Evolutionary conservation across 1,140 invertebrate species (phyloP).

Genomic region (Drosophila triauraria): DNA sequence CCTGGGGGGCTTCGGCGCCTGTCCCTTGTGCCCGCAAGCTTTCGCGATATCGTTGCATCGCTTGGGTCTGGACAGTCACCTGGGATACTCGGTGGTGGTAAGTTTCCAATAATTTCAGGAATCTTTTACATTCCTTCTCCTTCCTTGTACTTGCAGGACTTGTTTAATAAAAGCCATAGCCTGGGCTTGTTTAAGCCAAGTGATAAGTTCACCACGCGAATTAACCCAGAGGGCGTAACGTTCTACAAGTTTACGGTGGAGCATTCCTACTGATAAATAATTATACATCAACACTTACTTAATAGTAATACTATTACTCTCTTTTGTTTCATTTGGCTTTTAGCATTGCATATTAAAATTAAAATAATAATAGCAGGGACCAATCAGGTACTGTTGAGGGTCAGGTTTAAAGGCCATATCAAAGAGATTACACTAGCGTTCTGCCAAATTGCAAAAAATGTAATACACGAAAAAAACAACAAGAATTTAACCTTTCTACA

Average conservation of each 20-base stretch:
- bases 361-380: no score
- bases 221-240: conserved; percentile 57
- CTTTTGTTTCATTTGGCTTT: no score
- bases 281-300: no score
- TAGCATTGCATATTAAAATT: no score
- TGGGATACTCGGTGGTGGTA: conserved; percentile 56
- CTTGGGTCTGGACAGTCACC: conserved; percentile 28
- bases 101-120: neutral
- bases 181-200: conserved; percentile 52
- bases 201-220: conserved; percentile 39
- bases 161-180: conserved; percentile 33
- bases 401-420: no score
- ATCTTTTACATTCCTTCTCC: neutral
- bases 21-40: conserved; percentile 52
- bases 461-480: no score
- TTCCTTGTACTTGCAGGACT: conserved; percentile 33
- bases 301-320: no score
- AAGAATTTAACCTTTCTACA: no score
- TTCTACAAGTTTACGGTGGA: conserved; percentile 57
- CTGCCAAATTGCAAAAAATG: no score
- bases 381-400: no score
- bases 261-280: conserved; percentile 27
- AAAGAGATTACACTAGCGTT: no score
- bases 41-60: conserved; percentile 10
- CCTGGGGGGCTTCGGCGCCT: neutral